Percentiles rank a stretch among this genome's conserved stretches.
phyloP scores from a whole-genome alignment of 2,888 invertebrate species.

The Xylota sylvarum region DNA sequence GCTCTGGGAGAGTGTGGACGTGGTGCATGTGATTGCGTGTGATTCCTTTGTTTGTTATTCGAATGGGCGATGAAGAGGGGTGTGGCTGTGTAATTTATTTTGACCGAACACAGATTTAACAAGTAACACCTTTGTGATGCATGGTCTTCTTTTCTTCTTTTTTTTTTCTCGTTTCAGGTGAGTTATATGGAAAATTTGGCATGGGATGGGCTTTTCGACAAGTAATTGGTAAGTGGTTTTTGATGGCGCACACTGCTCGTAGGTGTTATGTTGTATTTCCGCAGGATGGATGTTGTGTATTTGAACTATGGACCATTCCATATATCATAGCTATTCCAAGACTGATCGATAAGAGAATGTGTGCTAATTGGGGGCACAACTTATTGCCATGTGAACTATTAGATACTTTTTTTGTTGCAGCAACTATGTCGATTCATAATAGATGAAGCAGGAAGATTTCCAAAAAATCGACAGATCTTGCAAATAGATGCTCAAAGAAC shows the following conservation, averaged over 20 bases:
- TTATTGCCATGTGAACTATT: too few species aligned
- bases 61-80: conserved; percentile 68
- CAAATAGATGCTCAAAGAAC: too few species aligned
- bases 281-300: not conserved
- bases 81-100: conserved; percentile 73
- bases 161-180: conserved; percentile 49
- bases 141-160: conserved; percentile 12
- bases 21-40: conserved; percentile 52
- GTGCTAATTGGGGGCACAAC: not conserved
- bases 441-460: too few species aligned
- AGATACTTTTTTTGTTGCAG: too few species aligned
- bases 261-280: not conserved
- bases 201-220: conserved; percentile 15
- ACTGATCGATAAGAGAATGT: not conserved
- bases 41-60: conserved; percentile 71
- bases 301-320: not conserved
- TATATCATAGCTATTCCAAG: not conserved
- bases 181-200: conserved; percentile 45
- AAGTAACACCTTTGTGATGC: conserved; percentile 52
- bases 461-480: too few species aligned
- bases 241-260: conserved; percentile 14
- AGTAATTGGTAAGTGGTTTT: conserved; percentile 22
- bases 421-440: too few species aligned
- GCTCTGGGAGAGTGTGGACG: not conserved
- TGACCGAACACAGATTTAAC: conserved; percentile 56